Evolutionary conservation across 1,140 invertebrate genomes (phyloP), one percentile per base, ranked within the genome.

Genomic region (Drosophila nasuta): DNA sequence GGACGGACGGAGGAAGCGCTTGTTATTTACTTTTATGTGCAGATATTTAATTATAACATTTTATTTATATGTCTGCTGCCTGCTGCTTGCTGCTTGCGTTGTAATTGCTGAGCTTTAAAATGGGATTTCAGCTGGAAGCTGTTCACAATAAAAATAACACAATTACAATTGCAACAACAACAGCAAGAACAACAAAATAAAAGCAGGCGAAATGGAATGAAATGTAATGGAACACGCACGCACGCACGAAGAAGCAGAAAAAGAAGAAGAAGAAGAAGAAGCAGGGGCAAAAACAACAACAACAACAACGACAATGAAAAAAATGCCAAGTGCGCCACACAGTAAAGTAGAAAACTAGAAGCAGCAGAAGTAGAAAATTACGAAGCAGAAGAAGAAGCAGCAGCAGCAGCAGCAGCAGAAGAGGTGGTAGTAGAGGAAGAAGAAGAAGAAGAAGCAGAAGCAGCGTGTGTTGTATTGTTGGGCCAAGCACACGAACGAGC

Each of bases 191-290:
- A 25, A 25, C 35, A 38, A 38, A 33, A 33, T 6, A 11, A 35
- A 77, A 63, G 35, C 35, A 38, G 8, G 8, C 48, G 68, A 28
- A 69, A 30, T 13, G 71, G 51, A 51, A 59, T 58, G 68, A 49
- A 48, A 48, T 48, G 49, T 57, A 71, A 67, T 60, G 71, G 68
- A 74, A 74, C 71, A 68, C 20, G 20, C 54, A 68, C 71, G 65
- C 71, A 60, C 56, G 33, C 52, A 43, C n/a, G 1, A 45, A 43
- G 1, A 54, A 30, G 35, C 8, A 25, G 30, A 41, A 13, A 8
- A n/a, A 13, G 13, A 3, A 43, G 8, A 46, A 17, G 8, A 13
- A 51, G 5, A n/a, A 35, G 35, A 20, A 13, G 6, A 20, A 20
- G 2, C 20, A 25, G 35, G 35, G 35, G 28, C 7, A 41, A 41